Evolutionary conservation across 2,113 vertebrate species (phyloP).

Genomic region (Xenopus tropicalis): DNA sequence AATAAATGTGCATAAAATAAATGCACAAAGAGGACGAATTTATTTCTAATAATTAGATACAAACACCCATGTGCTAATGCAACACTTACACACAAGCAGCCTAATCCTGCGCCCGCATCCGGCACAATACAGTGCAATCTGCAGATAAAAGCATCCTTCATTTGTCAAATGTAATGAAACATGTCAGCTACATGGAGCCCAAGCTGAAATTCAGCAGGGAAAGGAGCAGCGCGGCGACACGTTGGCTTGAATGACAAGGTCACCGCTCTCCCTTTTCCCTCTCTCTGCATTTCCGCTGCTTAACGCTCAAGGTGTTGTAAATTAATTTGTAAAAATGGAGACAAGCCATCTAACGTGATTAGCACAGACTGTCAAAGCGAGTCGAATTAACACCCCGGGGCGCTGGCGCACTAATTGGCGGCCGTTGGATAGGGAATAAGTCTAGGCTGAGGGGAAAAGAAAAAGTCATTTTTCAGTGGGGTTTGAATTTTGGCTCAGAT

Average conservation of each 20-base stretch:
- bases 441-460: too few species aligned
- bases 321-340: conserved; percentile 56
- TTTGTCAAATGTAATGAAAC: conserved; percentile 66
- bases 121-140: conserved; percentile 43
- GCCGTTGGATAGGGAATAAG: too few species aligned
- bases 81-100: background rate
- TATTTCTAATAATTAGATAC: too few species aligned
- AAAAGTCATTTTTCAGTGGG: too few species aligned
- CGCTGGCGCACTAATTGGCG: too few species aligned
- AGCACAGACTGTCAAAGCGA: too few species aligned
- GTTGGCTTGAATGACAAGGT: conserved; percentile 59
- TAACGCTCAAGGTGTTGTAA: conserved; percentile 56
- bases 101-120: conserved; percentile 17
- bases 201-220: conserved; percentile 59
- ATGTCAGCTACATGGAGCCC: conserved; percentile 53
- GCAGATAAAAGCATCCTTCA: conserved; percentile 50
- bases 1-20: too few species aligned
- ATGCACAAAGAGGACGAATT: too few species aligned
- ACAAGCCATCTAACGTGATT: conserved; percentile 51
- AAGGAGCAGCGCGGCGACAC: conserved; percentile 53
- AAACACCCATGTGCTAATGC: too few species aligned
- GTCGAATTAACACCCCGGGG: too few species aligned
- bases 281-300: conserved; percentile 52
- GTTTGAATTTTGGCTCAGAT: too few species aligned
- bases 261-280: conserved; percentile 47